Conservation (phyloP, 2,888 invertebrate species). For the Drosophila peninsularis region DNA sequence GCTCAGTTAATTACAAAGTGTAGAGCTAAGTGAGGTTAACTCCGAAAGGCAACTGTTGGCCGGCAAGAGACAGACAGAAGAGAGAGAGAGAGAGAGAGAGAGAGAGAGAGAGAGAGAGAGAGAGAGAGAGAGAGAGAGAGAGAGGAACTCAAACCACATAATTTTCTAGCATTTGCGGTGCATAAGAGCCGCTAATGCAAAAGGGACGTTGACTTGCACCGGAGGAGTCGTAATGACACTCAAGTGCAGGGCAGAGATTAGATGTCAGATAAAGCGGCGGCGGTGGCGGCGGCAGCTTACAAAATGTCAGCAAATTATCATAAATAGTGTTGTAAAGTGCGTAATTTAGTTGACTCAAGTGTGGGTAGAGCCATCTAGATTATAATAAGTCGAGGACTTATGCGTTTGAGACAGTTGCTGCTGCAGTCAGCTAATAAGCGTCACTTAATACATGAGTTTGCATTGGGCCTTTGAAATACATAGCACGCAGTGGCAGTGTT, state of each 20-base stretch:
- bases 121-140: not conserved
- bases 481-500: not conserved
- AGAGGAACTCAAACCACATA: slow-evolving; percentile 43
- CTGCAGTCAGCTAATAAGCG: not conserved
- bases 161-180: slow-evolving; percentile 69
- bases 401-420: not conserved
- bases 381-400: slow-evolving; percentile 1
- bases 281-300: not conserved
- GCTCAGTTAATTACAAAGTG: slow-evolving; percentile 73
- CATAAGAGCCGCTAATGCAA: slow-evolving; percentile 54
- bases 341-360: not conserved
- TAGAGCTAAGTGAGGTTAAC: slow-evolving; percentile 35
- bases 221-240: slow-evolving; percentile 17
- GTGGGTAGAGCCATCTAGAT: not conserved
- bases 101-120: not conserved
- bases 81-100: not conserved
- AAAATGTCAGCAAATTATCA: slow-evolving; percentile 6
- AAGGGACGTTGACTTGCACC: slow-evolving; percentile 25
- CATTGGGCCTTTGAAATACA: not conserved
- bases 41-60: slow-evolving; percentile 4
- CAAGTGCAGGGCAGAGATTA: slow-evolving; percentile 39
- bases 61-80: not conserved
- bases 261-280: not conserved
- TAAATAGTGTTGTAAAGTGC: slow-evolving; percentile 9
- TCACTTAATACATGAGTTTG: not conserved